Evolutionary conservation across 2,888 invertebrate genomes (phyloP).

Genomic region (Zygaena filipendulae): DNA sequence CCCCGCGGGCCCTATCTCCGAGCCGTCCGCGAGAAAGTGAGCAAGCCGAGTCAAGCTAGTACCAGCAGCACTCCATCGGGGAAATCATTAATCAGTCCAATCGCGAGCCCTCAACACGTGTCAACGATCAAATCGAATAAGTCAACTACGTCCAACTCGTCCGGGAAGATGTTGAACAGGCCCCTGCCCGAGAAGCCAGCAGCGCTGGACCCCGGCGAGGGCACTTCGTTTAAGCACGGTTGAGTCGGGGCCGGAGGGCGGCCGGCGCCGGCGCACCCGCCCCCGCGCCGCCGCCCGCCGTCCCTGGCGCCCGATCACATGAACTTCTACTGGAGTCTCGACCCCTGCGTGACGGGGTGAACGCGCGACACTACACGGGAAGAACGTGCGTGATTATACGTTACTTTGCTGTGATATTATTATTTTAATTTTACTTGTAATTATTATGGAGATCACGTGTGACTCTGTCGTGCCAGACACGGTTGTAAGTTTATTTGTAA

Average conservation of each 20-base stretch:
- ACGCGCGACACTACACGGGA: conserved; percentile 12
- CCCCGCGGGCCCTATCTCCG: conserved; percentile 71
- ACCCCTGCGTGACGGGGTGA: conserved; percentile 10
- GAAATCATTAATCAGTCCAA: conserved; percentile 25
- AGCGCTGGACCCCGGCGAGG: conserved; percentile 40
- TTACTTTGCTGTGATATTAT: conserved; percentile 62
- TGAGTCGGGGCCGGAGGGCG: conserved; percentile 24
- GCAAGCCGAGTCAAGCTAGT: no score
- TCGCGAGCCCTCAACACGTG: conserved; percentile 24
- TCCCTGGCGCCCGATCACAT: conserved; percentile 3
- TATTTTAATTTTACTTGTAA: conserved; percentile 42
- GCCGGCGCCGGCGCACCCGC: conserved; percentile 14
- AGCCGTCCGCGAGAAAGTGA: conserved; percentile 68
- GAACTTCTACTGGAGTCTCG: conserved; percentile 8
- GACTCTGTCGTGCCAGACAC: conserved; percentile 35
- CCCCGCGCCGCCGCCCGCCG: conserved; percentile 1
- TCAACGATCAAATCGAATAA: conserved; percentile 37
- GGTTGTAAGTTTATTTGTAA: conserved; percentile 37
- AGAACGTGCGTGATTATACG: conserved; percentile 26
- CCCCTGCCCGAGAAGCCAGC: conserved; percentile 76
- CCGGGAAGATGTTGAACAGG: conserved; percentile 72
- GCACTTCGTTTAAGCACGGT: conserved; percentile 39
- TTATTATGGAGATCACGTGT: conserved; percentile 27
- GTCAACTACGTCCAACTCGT: conserved; percentile 44
- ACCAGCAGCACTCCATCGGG: conserved; percentile 21